Base-by-base conservation (phyloP, 92 coral and sea anemone genomes). In the Zoanthus gigantus region DNA sequence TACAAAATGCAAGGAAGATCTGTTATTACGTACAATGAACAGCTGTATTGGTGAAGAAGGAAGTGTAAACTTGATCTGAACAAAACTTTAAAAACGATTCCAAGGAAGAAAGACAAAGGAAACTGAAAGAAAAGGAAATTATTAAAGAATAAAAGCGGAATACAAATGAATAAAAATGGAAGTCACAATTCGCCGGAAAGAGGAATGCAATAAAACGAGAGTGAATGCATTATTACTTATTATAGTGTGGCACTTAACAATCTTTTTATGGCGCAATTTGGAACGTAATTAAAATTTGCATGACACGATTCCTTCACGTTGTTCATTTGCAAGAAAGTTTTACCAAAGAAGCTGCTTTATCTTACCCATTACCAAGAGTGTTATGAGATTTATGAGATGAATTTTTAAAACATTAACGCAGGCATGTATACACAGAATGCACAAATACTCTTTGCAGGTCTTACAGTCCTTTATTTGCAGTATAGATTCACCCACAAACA, bases 391-490 rank as follows among this genome's bases (percentile, higher is more conserved):
- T 57, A 81, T 37, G 75, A 81, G 58, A 45, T 81, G 75, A n/a
- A 65, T 44, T 81, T 79, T 63, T 61, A 47, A 47, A 37, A 37
- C 42, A 81, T 81, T 81, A 81, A 81, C 76, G 85, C 85, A 81
- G 31, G 85, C 76, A 81, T 66, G 66, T 37, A 4, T 37, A 37
- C 42, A 37, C 42, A n/a, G n/a, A 18, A 45, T 67, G 18, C 56
- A 65, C 71, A 37, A 81, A 65, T 65, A 81, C 75, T 30, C 74
- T 66, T 23, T 12, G 32, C 30, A 68, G 18, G 74, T 50, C 74
- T 80, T 65, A 80, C 85, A 80, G 85, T 81, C 85, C 85, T 81
- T 46, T 81, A 81, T 46, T 10, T 81, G 76, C 85, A 37, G 76
- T 81, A 81, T 56, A 63, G 84, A 79, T 63, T 79, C 84, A 81